Base-by-base conservation (phyloP, 1,140 invertebrate genomes). In the Bombus affinis region DNA sequence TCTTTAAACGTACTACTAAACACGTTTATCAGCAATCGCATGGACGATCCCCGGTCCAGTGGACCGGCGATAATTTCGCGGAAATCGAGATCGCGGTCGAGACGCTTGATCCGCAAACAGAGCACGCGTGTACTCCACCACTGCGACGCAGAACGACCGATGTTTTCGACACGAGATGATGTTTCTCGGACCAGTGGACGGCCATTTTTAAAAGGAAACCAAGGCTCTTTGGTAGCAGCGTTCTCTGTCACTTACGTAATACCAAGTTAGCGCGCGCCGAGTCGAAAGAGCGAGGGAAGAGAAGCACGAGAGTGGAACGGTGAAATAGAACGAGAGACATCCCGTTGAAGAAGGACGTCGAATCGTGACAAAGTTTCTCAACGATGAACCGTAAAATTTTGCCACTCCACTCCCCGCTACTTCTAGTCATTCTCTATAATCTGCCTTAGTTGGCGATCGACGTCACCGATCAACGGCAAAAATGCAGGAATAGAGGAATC, bases 191-290 rank as follows among this genome's bases (percentile, higher is more conserved):
- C 65, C 75, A 71, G 84, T 74, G 72, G 85, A 77, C 90, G 89
- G 91, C 91, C 92, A 92, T 92, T 92, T 92, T 92, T 92, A 92
- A 92, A 92, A 92, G 92, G 92, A 91, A 91, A 89, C 86, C 86
- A 83, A 90, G 81, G 81, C 72, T 90, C 65, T 76, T 86, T 80
- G 76, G 83, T 88, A 72, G 80, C 53, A 83, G 71, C 81, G 81
- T 66, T 89, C 78, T 82, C 86, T 76, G 76, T 70, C 65, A 47
- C 88, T 91, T 91, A 91, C 73, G 83, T 89, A 91, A 91, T 86
- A 25, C 44, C 25, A 65, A 89, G 82, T 89, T 85, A 87, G 79
- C 80, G 78, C 81, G 76, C 73, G 66, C 39, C 53, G 37, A 70
- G 73, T 42, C 65, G 72, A 66, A 53, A 44, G 28, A 57, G 65